phyloP scores from a whole-genome alignment of 2,888 invertebrate genomes.

The Rosalia funebris region DNA sequence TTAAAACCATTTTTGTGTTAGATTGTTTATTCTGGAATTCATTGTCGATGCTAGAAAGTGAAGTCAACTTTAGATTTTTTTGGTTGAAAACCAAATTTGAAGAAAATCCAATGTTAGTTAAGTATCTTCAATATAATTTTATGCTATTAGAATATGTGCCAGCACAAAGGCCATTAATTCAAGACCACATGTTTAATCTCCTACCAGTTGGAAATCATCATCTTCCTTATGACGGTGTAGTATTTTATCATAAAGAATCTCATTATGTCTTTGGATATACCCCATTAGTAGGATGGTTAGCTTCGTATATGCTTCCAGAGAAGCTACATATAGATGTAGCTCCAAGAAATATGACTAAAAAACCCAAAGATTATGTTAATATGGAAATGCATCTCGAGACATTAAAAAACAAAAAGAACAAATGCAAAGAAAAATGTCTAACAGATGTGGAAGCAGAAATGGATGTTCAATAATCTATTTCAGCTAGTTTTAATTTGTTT shows the following conservation, averaged over 20 bases:
- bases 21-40: slow-evolving; percentile 87
- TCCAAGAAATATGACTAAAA: slow-evolving; percentile 60
- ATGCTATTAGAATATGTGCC: slow-evolving; percentile 65
- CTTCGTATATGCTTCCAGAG: slow-evolving; percentile 88
- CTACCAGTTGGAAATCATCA: slow-evolving; percentile 59
- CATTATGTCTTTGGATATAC: slow-evolving; percentile 80
- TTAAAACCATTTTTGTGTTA: slow-evolving; percentile 77
- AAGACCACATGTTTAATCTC: slow-evolving; percentile 60
- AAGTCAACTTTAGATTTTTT: slow-evolving; percentile 84
- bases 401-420: slow-evolving; percentile 57
- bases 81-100: slow-evolving; percentile 81
- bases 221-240: slow-evolving; percentile 81
- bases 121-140: slow-evolving; percentile 63
- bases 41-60: slow-evolving; percentile 76
- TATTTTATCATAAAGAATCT: slow-evolving; percentile 89
- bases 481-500: not conserved
- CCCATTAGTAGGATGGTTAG: slow-evolving; percentile 93
- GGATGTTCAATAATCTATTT: slow-evolving; percentile 6
- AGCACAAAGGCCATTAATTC: slow-evolving; percentile 65
- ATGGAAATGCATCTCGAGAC: slow-evolving; percentile 66
- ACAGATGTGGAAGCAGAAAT: not conserved
- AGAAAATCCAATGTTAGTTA: slow-evolving; percentile 69
- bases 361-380: slow-evolving; percentile 66
- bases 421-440: slow-evolving; percentile 22
- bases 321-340: slow-evolving; percentile 69